Conservation (phyloP, 2,888 invertebrate species). For the Hesperia comma region DNA sequence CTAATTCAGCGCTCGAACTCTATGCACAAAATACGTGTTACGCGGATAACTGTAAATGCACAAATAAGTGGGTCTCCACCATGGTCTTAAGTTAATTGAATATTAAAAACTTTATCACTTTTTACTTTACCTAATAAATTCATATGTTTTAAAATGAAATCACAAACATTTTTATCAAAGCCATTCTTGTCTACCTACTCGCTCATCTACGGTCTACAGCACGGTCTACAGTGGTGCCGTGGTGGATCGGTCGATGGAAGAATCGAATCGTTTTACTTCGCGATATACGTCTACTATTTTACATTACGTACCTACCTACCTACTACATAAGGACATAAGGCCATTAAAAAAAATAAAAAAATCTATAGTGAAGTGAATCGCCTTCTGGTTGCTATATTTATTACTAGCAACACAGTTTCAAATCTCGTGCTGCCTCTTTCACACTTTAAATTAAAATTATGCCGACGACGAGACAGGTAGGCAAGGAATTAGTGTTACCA, state of each 20-base stretch:
- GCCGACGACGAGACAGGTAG: too few species aligned
- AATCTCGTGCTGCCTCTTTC: too few species aligned
- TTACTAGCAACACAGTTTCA: background rate
- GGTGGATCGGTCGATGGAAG: conserved; percentile 31
- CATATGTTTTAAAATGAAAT: conserved; percentile 55
- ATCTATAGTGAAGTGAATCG: conserved; percentile 29
- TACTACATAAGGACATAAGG: background rate
- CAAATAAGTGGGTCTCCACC: conserved; percentile 67
- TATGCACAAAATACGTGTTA: conserved; percentile 85
- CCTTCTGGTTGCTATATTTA: conserved; percentile 39
- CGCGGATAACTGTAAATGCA: conserved; percentile 83
- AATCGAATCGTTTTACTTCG: conserved; percentile 3
- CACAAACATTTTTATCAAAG: conserved; percentile 68
- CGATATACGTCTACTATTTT: background rate
- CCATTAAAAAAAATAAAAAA: conserved; percentile 3
- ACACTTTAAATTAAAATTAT: too few species aligned
- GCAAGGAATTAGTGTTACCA: too few species aligned
- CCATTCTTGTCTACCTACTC: conserved; percentile 68
- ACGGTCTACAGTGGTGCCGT: conserved; percentile 31
- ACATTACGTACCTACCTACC: too few species aligned
- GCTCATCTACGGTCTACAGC: conserved; percentile 41
- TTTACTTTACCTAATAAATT: conserved; percentile 47
- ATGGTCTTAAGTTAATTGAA: conserved; percentile 49
- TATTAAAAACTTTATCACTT: conserved; percentile 49
- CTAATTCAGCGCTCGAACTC: conserved; percentile 83